Base-by-base conservation (phyloP, 2,888 invertebrate genomes). In the Junonia oenone region DNA sequence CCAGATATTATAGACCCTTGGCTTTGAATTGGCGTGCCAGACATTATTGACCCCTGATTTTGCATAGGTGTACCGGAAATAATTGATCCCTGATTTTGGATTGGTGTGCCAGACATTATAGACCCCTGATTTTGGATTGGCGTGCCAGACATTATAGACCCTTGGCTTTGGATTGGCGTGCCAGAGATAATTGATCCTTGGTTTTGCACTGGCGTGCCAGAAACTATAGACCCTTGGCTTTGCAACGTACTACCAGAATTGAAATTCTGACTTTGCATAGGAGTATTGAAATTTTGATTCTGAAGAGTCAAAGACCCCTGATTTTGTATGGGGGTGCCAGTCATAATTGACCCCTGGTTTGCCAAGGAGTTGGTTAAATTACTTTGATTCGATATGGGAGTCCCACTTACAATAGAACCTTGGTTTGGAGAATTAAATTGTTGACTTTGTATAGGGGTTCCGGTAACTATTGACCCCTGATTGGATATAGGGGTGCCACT, bases 361-460 rank as follows among this genome's bases (percentile, higher is more conserved):
- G 58, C 46, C 6, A 56, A 50, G 0, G 60, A 55, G 9, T 54
- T 22, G 40, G 17, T 19, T 6, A 40, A 2, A 4, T 13, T 19
- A 35, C 1, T 43, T 47, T 11, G 61, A 19, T 19, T 58, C 22
- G 40, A 47, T 0, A 57, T 27, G 5, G 59, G 57, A 6, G 59
- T 58, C 2, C 51, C 52, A 26, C 46, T 14, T 9, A 56, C 13
- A n/a, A 59, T 59, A 2, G 55, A 52, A 6, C 49, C 55, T 14
- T 58, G 55, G 26, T 35, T 58, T 11, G 38, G n/a, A n/a, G 11
- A 6, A 11, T 40, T 55, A 0, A 51, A 53, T 14, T 49, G 45
- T 17, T 40, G 58, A 13, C 13, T 29, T 6, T 47, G 45, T 11
- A 61, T 13, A 11, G 69, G 67, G 0, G 70, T 70, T 0, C 71